Evolutionary conservation across 2,113 vertebrate species (phyloP).

Genomic region (Pseudonaja textilis): DNA sequence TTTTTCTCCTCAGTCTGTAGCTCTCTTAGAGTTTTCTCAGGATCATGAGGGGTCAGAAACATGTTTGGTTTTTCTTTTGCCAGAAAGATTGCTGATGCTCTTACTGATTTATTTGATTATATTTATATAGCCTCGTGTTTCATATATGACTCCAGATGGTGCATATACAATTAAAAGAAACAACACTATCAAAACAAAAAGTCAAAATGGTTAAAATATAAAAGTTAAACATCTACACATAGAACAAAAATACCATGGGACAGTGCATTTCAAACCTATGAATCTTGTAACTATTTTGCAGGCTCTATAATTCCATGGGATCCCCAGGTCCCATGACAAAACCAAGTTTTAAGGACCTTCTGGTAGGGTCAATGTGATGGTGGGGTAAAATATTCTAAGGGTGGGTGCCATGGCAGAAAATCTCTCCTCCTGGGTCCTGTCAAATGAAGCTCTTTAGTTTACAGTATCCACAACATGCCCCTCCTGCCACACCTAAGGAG

Average conservation of each 20-base stretch:
- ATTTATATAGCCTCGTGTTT: background rate
- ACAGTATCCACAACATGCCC: background rate
- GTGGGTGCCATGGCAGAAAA: background rate
- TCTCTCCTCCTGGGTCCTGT: background rate
- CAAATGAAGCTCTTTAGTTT: background rate
- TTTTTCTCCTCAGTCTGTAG: background rate
- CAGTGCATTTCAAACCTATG: background rate
- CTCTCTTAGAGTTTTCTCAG: background rate
- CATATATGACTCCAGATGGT: background rate
- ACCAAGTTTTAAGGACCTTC: background rate
- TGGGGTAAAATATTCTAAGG: background rate
- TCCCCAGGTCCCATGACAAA: background rate
- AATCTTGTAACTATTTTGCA: background rate
- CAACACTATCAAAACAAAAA: background rate
- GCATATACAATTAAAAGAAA: background rate
- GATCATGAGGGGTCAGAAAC: background rate
- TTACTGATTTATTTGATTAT: background rate
- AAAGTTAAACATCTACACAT: background rate
- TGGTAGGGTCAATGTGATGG: background rate
- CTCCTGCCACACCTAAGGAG: background rate
- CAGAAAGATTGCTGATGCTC: background rate
- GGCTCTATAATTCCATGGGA: background rate
- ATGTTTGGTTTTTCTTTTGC: background rate
- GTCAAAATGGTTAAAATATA: background rate
- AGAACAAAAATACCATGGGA: background rate